These are phyloP conservation scores for Drosophila flavopinicola DNA, from an alignment of 2,888 invertebrate genomes.

Conservation along the genomic window DNA sequence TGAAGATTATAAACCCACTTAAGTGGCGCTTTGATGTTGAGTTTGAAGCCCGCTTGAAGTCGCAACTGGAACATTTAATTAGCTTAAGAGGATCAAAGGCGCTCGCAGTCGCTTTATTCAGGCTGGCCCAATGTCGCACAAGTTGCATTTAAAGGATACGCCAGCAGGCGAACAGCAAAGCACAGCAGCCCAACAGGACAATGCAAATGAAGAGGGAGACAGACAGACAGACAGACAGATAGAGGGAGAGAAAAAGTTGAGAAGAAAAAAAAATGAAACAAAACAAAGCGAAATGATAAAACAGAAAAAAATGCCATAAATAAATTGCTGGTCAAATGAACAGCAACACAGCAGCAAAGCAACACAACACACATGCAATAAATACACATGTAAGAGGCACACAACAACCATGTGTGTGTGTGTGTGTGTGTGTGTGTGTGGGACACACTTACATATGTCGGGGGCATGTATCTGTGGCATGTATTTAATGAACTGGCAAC, in stretches of 20 bases:
- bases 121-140: conserved; percentile 58
- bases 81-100: conserved; percentile 74
- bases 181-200: conserved; percentile 15
- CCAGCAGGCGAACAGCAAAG: conserved; percentile 79
- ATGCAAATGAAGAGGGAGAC: too few relatives aligned
- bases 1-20: conserved; percentile 82
- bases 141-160: conserved; percentile 83
- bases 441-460: conserved; percentile 55
- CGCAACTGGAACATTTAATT: conserved; percentile 52
- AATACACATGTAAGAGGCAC: conserved; percentile 27
- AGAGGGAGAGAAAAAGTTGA: conserved; percentile 5
- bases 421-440: conserved; percentile 5
- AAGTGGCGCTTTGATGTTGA: conserved; percentile 80
- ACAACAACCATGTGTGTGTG: conserved; percentile 8
- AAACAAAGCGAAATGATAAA: conserved; percentile 7
- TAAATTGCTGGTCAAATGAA: conserved; percentile 74
- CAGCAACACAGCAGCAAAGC: conserved; percentile 42
- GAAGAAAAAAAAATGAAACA: neutral
- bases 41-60: conserved; percentile 60
- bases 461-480: conserved; percentile 74
- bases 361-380: conserved; percentile 16
- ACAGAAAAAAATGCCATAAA: conserved; percentile 57
- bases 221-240: too few relatives aligned
- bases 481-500: conserved; percentile 80
- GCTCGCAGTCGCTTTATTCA: conserved; percentile 26